Conservation (phyloP, 2,888 invertebrate species). For the Euphydryas editha region DNA sequence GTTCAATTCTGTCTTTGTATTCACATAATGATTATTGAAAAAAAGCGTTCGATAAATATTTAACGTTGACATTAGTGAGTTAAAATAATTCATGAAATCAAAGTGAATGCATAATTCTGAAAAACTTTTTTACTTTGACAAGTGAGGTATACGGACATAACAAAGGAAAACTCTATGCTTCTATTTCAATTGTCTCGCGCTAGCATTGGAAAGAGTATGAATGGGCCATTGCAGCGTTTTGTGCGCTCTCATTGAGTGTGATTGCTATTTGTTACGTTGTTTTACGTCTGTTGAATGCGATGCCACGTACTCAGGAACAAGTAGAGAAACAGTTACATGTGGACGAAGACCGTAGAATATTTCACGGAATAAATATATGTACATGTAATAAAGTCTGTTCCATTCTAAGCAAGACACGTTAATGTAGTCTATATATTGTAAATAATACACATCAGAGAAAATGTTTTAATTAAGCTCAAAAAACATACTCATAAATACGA, state of each 20-base stretch:
- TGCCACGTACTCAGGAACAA: constrained; percentile 17
- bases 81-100: too few relatives aligned
- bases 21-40: too few relatives aligned
- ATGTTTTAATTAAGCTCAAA: too few relatives aligned
- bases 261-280: constrained; percentile 36
- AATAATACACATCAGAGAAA: too few relatives aligned
- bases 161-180: constrained; percentile 20
- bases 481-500: too few relatives aligned
- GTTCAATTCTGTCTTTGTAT: too few relatives aligned
- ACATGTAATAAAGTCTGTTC: too few relatives aligned
- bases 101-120: not conserved
- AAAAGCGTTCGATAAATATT: too few relatives aligned
- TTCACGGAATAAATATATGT: not conserved
- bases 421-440: too few relatives aligned
- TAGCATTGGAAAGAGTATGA: constrained; percentile 34
- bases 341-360: constrained; percentile 20
- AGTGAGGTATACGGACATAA: constrained; percentile 5
- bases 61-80: too few relatives aligned
- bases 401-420: too few relatives aligned
- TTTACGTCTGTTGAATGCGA: constrained; percentile 30
- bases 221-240: constrained; percentile 32
- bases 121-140: constrained; percentile 11
- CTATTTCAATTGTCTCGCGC: constrained; percentile 35
- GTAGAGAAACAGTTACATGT: constrained; percentile 20
- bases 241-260: constrained; percentile 35